These are phyloP conservation scores for Sarcophilus harrisii DNA, from an alignment of 2,797 vertebrate genomes.

Conservation along the genomic window DNA sequence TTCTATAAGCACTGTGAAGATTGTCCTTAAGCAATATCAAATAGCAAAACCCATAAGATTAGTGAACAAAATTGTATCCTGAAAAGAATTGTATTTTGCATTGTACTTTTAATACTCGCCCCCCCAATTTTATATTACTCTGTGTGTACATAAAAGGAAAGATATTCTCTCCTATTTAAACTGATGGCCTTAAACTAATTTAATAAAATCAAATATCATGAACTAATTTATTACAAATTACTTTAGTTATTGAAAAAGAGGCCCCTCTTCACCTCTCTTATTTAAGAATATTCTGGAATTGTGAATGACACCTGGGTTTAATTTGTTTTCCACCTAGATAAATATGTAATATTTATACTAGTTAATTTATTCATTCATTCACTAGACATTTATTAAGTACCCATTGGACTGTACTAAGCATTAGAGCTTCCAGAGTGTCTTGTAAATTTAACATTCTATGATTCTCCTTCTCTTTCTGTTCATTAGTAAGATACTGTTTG, in stretches of 20 bases:
- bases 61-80: slow-evolving; percentile 40
- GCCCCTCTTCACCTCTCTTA: slow-evolving; percentile 66
- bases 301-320: not conserved
- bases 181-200: not conserved
- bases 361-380: not conserved
- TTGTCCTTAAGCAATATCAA: slow-evolving; percentile 70
- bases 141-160: not conserved
- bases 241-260: slow-evolving; percentile 68
- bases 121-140: not conserved
- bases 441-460: not conserved
- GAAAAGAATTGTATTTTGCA: not conserved
- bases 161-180: not conserved
- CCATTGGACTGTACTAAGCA: not conserved
- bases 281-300: slow-evolving; percentile 2
- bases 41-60: slow-evolving; percentile 56
- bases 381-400: not conserved
- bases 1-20: slow-evolving; percentile 77
- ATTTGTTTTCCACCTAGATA: not conserved
- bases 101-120: not conserved
- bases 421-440: not conserved
- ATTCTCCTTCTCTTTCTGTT: not conserved
- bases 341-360: not conserved
- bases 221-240: slow-evolving; percentile 77
- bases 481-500: not conserved
- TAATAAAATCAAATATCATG: slow-evolving; percentile 50